Evolutionary conservation across 2,113 vertebrate species (phyloP).

Genomic region (Charadrius vociferus): DNA sequence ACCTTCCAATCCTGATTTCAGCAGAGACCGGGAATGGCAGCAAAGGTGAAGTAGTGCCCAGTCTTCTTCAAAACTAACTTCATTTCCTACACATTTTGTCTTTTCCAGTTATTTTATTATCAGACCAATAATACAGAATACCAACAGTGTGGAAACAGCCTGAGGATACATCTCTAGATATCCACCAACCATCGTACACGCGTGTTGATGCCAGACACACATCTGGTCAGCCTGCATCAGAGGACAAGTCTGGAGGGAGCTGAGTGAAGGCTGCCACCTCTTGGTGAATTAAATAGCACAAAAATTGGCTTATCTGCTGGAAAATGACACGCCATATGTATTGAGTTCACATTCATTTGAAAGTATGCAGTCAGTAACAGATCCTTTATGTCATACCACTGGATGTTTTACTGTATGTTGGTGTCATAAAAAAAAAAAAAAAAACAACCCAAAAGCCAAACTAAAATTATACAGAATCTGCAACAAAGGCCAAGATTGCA

Average conservation of each 20-base stretch:
- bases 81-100: neutral
- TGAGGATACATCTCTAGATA: neutral
- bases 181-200: neutral
- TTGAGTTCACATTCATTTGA: neutral
- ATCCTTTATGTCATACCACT: neutral
- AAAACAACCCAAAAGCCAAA: no score
- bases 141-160: neutral
- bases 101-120: neutral
- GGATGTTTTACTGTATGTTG: neutral
- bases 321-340: neutral
- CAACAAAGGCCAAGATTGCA: neutral
- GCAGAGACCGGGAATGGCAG: neutral
- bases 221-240: neutral
- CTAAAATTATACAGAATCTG: neutral
- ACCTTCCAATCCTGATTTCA: neutral
- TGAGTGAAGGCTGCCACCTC: slow-evolving; percentile 33
- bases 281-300: slow-evolving; percentile 3
- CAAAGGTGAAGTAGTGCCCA: neutral
- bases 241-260: neutral
- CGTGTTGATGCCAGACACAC: neutral
- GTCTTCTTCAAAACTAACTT: neutral
- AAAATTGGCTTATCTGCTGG: neutral
- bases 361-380: neutral
- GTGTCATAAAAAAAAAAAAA: neutral
- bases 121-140: neutral